Evolutionary conservation across 2,113 vertebrate genomes (phyloP).

Genomic region (Sander lucioperca): DNA sequence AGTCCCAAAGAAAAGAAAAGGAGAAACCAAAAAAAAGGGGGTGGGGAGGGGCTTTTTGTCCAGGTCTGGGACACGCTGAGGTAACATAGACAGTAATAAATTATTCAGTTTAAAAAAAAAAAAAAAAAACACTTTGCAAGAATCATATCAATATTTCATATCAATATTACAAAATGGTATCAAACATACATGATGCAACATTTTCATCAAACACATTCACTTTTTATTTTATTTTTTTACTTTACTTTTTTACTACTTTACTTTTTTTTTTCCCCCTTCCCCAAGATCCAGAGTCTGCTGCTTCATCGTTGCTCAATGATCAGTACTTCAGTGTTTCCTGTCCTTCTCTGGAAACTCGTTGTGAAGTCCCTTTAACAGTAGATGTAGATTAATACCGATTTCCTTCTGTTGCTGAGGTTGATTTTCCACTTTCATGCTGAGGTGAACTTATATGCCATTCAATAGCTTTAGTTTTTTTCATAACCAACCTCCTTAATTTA

Average conservation of each 20-base stretch:
- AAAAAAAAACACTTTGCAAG: constrained; percentile 74
- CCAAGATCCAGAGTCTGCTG: constrained; percentile 42
- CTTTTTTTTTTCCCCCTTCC: not conserved
- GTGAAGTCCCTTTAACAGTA: constrained; percentile 31
- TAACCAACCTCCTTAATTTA: not conserved
- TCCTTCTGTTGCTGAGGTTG: constrained; percentile 27
- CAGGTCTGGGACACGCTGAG: constrained; percentile 77
- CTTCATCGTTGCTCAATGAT: constrained; percentile 45
- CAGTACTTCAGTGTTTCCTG: not conserved
- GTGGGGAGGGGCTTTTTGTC: constrained; percentile 51
- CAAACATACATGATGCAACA: constrained; percentile 78
- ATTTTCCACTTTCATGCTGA: constrained; percentile 41
- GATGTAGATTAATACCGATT: constrained; percentile 21
- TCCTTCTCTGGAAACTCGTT: constrained; percentile 31
- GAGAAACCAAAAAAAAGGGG: not conserved
- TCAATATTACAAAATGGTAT: constrained; percentile 81
- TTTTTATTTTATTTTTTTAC: not conserved
- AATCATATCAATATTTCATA: constrained; percentile 71
- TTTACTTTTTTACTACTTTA: no score
- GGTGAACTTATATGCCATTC: constrained; percentile 49
- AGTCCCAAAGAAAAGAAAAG: constrained; percentile 7
- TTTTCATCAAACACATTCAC: constrained; percentile 62
- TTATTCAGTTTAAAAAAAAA: constrained; percentile 66
- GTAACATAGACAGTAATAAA: constrained; percentile 82
- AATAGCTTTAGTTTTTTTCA: constrained; percentile 9